Conservation (phyloP, 2,888 invertebrate species). For the Clepsis dumicolana region DNA sequence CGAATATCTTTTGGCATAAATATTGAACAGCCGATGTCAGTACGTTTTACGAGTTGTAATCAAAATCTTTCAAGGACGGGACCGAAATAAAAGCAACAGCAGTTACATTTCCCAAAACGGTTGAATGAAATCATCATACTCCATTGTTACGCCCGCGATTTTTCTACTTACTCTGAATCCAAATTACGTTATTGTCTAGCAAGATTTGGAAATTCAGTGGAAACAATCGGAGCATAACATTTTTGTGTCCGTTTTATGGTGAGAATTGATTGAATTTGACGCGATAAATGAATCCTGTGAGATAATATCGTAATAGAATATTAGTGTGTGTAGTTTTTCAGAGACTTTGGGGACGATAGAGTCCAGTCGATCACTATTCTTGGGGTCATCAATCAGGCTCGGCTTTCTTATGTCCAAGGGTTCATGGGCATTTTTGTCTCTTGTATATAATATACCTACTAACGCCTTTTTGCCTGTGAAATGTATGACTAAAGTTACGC, state of each 20-base stretch:
- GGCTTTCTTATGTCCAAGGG: background rate
- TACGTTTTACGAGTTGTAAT: slow-evolving; percentile 17
- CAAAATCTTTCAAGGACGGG: slow-evolving; percentile 16
- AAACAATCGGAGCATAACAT: slow-evolving; percentile 19
- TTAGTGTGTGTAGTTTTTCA: slow-evolving; percentile 23
- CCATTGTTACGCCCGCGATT: slow-evolving; percentile 27
- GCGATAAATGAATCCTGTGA: slow-evolving; percentile 31
- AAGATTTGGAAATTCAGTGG: slow-evolving; percentile 10
- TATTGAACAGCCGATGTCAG: slow-evolving; percentile 4
- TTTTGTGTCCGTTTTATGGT: slow-evolving; percentile 17
- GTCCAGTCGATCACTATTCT: background rate
- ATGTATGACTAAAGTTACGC: no score
- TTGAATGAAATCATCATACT: slow-evolving; percentile 19
- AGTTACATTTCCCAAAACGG: slow-evolving; percentile 13
- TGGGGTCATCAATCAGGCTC: slow-evolving; percentile 13
- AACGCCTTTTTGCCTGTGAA: background rate
- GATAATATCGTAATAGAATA: slow-evolving; percentile 19
- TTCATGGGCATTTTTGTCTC: background rate
- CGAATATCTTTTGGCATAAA: slow-evolving; percentile 16
- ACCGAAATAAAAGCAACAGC: slow-evolving; percentile 12
- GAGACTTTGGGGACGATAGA: background rate
- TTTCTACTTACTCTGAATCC: slow-evolving; percentile 23
- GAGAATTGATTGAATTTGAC: slow-evolving; percentile 35
- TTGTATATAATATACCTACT: background rate
- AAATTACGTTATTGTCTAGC: slow-evolving; percentile 32